phyloP scores from a whole-genome alignment of 1,140 invertebrate species.

The Triops longicaudatus region DNA sequence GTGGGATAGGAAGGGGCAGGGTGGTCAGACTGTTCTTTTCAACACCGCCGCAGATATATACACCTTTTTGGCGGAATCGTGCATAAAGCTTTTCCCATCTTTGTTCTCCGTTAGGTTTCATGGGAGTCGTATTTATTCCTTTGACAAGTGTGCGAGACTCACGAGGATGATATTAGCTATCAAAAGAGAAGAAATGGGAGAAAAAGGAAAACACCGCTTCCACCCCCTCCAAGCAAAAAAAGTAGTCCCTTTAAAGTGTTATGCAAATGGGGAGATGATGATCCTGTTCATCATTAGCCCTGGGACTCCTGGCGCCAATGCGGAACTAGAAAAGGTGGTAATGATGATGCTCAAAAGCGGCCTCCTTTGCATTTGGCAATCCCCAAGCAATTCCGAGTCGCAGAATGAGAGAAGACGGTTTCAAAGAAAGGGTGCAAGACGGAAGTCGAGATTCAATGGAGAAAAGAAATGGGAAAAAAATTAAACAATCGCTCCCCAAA shows the following conservation, averaged over 20 bases:
- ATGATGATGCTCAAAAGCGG: conserved; percentile 5
- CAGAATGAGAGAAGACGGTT: neutral
- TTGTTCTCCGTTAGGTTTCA: neutral
- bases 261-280: conserved; percentile 2
- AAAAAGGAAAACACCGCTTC: neutral
- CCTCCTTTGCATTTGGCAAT: conserved; percentile 13
- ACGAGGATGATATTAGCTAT: conserved; percentile 8
- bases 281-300: conserved; percentile 14
- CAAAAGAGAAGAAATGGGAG: neutral
- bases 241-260: neutral
- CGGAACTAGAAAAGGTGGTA: neutral
- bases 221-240: neutral
- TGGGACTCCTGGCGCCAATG: conserved; percentile 5
- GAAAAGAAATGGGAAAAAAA: too few species aligned
- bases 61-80: conserved; percentile 3
- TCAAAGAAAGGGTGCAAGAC: neutral
- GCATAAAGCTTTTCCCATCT: conserved; percentile 8
- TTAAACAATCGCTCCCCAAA: too few species aligned
- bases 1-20: neutral
- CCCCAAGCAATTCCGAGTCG: neutral
- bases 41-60: neutral
- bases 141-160: conserved; percentile 14
- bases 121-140: neutral
- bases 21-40: too few species aligned
- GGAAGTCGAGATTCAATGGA: neutral